A percentile compares a stretch with the other conserved stretches of the same genome.
Conservation (phyloP, 2,113 vertebrate species). For the Chloropsis cyanopogon region DNA sequence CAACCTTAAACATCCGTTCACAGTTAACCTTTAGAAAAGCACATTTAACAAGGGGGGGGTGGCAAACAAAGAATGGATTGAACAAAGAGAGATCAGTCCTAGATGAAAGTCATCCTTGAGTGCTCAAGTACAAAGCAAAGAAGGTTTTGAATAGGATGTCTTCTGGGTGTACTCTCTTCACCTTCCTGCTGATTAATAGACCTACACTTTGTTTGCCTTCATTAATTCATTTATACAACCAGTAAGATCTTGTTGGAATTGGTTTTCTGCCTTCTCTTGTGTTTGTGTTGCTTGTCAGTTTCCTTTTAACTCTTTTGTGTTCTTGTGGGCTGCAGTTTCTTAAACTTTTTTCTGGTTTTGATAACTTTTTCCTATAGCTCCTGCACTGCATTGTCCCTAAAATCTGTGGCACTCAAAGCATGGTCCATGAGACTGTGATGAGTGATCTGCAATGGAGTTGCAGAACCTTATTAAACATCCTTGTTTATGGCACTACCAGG, state of each 20-base stretch:
- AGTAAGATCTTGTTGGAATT: not conserved
- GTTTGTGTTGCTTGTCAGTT: not conserved
- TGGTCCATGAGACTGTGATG: not conserved
- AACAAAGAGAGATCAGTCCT: slow-evolving; percentile 1
- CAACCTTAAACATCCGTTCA: slow-evolving; percentile 6
- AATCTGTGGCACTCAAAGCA: not conserved
- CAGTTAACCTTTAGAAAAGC: slow-evolving; percentile 36
- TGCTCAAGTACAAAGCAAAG: slow-evolving; percentile 35
- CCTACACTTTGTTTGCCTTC: not conserved
- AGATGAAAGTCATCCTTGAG: slow-evolving; percentile 25
- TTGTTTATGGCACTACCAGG: not conserved
- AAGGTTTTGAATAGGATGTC: not conserved
- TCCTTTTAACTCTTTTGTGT: not conserved
- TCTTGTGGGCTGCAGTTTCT: not conserved
- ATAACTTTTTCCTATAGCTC: not conserved
- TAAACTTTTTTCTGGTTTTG: not conserved
- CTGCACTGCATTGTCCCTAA: not conserved
- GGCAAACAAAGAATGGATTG: not conserved
- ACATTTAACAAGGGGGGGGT: not conserved
- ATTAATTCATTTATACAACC: slow-evolving; percentile 13
- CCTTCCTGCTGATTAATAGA: slow-evolving; percentile 23
- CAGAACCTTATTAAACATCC: not conserved
- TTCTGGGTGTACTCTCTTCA: not conserved
- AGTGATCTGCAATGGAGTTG: not conserved
- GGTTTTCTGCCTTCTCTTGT: not conserved